Percentiles rank a stretch among this genome's conserved stretches.
Conservation (phyloP, 2,888 invertebrate species). For the Drosophila quasianomalipes region DNA sequence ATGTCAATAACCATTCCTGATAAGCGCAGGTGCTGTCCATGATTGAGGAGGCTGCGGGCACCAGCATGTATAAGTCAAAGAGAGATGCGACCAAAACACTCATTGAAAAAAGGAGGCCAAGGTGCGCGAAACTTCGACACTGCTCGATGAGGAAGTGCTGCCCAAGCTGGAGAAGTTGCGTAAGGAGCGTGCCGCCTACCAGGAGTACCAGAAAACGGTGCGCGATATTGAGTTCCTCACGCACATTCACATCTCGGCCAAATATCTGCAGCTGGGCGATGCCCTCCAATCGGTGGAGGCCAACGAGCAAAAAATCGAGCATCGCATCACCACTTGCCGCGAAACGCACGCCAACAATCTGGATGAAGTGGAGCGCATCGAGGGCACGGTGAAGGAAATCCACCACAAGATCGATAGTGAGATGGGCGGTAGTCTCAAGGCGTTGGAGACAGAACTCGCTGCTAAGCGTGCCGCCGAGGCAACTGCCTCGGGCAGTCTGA, state of each 20-base stretch:
- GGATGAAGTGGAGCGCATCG: slow-evolving; percentile 87
- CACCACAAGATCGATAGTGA: slow-evolving; percentile 89
- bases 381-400: slow-evolving; percentile 88
- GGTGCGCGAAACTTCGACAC: slow-evolving; percentile 92
- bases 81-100: slow-evolving; percentile 93
- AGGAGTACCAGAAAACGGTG: slow-evolving; percentile 94
- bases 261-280: slow-evolving; percentile 86
- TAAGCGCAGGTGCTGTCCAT: slow-evolving; percentile 92
- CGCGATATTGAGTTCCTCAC: slow-evolving; percentile 93
- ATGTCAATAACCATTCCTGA: neutral
- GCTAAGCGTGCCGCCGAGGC: slow-evolving; percentile 89
- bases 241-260: slow-evolving; percentile 87
- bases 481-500: slow-evolving; percentile 88
- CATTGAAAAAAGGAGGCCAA: slow-evolving; percentile 97
- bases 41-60: slow-evolving; percentile 99
- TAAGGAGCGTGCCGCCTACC: slow-evolving; percentile 92
- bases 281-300: slow-evolving; percentile 86
- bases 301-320: slow-evolving; percentile 86
- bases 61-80: slow-evolving; percentile 98
- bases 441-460: slow-evolving; percentile 88
- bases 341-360: slow-evolving; percentile 87
- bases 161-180: slow-evolving; percentile 94
- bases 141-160: slow-evolving; percentile 94
- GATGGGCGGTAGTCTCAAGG: slow-evolving; percentile 88
- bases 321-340: slow-evolving; percentile 87